A percentile compares a stretch with the other conserved stretches of the same genome.
Conservation (phyloP, 1,140 invertebrate species). For the Drosophila punjabiensis region DNA sequence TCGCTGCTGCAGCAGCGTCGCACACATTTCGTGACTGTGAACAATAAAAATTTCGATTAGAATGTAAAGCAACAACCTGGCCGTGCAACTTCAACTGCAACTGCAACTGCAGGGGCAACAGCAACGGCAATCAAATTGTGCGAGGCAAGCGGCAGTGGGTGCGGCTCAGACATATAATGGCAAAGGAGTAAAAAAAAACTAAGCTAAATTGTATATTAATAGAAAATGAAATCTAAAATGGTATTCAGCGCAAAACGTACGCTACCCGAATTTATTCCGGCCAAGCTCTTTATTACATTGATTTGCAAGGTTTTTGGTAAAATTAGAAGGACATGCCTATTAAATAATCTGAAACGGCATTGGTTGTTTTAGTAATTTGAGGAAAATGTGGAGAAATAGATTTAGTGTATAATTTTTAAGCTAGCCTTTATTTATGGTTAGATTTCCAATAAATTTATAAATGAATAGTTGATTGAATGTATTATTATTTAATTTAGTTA, state of each 20-base stretch:
- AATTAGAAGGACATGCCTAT: slow-evolving; percentile 4
- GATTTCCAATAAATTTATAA: not conserved
- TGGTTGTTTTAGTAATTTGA: not conserved
- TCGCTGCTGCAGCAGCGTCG: slow-evolving; percentile 56
- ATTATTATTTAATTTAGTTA: not conserved
- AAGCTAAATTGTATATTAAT: slow-evolving; percentile 79
- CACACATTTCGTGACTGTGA: slow-evolving; percentile 75
- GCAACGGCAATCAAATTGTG: slow-evolving; percentile 68
- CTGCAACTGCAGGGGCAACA: slow-evolving; percentile 41
- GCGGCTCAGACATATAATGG: slow-evolving; percentile 58
- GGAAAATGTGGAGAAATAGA: not conserved
- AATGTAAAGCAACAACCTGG: slow-evolving; percentile 74
- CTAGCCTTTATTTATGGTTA: not conserved
- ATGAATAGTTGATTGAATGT: not conserved
- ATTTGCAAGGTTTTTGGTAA: not conserved
- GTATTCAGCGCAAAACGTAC: slow-evolving; percentile 40
- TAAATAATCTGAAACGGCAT: not conserved
- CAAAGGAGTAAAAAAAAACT: slow-evolving; percentile 4
- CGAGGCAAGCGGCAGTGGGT: slow-evolving; percentile 20
- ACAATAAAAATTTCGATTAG: slow-evolving; percentile 83
- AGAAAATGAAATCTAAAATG: slow-evolving; percentile 77
- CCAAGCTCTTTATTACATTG: slow-evolving; percentile 6
- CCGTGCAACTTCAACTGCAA: slow-evolving; percentile 57
- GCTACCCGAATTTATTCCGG: slow-evolving; percentile 1
- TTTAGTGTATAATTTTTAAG: not conserved